Conservation (phyloP, 2,888 invertebrate genomes). For the Drymonia ruficornis region DNA sequence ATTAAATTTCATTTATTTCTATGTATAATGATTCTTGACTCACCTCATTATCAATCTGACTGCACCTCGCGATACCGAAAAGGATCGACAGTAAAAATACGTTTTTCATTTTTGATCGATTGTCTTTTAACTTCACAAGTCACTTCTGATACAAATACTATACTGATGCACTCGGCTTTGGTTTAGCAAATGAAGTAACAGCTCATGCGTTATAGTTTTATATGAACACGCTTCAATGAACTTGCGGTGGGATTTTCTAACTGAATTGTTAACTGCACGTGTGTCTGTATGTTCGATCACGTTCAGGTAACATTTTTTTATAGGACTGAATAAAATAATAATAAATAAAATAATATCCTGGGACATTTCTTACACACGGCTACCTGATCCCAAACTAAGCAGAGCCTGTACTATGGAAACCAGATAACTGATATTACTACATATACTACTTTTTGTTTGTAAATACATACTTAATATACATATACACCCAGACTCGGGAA, state of each 20-base stretch:
- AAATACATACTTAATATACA: too few relatives aligned
- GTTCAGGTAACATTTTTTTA: too few relatives aligned
- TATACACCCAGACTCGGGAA: too few relatives aligned
- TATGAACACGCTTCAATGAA: slow-evolving; percentile 7
- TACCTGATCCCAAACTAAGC: too few relatives aligned
- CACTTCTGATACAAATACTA: neutral
- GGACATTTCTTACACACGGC: too few relatives aligned
- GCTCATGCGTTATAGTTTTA: neutral
- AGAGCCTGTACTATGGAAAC: too few relatives aligned
- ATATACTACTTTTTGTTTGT: too few relatives aligned
- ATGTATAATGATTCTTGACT: slow-evolving; percentile 20
- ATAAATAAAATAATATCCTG: too few relatives aligned
- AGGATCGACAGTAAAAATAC: slow-evolving; percentile 66
- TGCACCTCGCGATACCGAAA: slow-evolving; percentile 69
- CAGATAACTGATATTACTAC: too few relatives aligned
- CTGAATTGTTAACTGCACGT: neutral
- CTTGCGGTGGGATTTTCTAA: neutral
- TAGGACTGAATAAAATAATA: too few relatives aligned
- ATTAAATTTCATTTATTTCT: too few relatives aligned
- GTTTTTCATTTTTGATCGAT: slow-evolving; percentile 65
- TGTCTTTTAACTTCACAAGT: slow-evolving; percentile 68
- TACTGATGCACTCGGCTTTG: neutral
- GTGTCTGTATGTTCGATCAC: neutral
- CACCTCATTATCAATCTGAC: slow-evolving; percentile 74
- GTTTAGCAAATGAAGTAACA: neutral